Evolutionary conservation across 2,888 invertebrate genomes (phyloP).

Genomic region (Ophonus ardosiacus): DNA sequence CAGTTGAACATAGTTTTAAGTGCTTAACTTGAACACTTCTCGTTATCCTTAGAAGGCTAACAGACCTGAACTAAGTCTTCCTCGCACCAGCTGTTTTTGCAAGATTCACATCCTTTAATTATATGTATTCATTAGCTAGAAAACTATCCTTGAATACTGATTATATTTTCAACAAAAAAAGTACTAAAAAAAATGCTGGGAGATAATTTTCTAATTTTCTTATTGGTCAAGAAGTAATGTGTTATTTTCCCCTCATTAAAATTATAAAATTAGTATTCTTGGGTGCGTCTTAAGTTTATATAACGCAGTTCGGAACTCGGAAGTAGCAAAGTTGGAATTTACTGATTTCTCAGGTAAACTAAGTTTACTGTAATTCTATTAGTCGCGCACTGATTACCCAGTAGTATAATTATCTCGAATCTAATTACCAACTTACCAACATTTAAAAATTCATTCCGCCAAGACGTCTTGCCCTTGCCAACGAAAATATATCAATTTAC

Average conservation of each 20-base stretch:
- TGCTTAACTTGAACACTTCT: background rate
- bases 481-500: background rate
- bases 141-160: background rate
- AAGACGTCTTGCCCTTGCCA: background rate
- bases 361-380: slow-evolving; percentile 60
- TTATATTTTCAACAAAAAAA: background rate
- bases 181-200: background rate
- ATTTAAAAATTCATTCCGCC: slow-evolving; percentile 31
- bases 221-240: slow-evolving; percentile 22
- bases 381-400: slow-evolving; percentile 62
- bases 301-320: slow-evolving; percentile 32
- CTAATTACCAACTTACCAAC: slow-evolving; percentile 55
- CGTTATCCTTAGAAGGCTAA: background rate
- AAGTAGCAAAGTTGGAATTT: slow-evolving; percentile 30
- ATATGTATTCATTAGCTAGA: background rate
- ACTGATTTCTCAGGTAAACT: slow-evolving; percentile 61
- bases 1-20: background rate
- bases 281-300: background rate
- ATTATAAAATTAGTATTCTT: slow-evolving; percentile 50
- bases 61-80: background rate
- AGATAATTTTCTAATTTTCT: background rate
- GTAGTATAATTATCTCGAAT: slow-evolving; percentile 54
- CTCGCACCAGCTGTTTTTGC: background rate
- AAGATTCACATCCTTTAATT: background rate
- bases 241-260: slow-evolving; percentile 40